Base-by-base conservation (phyloP, 2,797 vertebrate species). In the Octomys mimax region DNA sequence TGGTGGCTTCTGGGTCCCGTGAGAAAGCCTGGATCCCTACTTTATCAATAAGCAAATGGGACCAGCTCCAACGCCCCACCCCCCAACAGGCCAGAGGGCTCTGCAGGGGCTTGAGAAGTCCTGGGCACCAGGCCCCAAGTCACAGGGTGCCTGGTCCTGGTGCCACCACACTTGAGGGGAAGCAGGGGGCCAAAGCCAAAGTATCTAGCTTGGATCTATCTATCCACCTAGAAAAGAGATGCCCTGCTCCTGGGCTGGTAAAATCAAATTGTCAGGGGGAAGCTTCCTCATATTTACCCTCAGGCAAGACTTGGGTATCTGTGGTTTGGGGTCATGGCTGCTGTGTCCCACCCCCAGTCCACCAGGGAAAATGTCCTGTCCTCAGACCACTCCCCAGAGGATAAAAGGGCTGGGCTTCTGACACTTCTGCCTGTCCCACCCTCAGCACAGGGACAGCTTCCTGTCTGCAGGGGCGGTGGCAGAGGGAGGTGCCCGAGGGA, bases 381-480 rank as follows among this genome's bases (percentile, higher is more conserved):
- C 75, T 75, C 82, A 21, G 46, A 36, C 79, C 64, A 85, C 92
- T 97, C 94, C 90, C 96, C 22, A 24, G 87, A 26, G 91, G 94
- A 97, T 95, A 78, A 95, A 86, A 91, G 71, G 22, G 49, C 75
- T n/a, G 57, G 66, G 92, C 70, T 52, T 61, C 78, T 71, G 21
- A 39, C 82, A 64, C 1, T 13, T 75, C 86, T 36, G 59, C 57
- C 22, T 68, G 6, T 59, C 70, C 90, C 88, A 42, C 61, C 64
- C 2, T n/a, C 59, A 24, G 2, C 2, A 1, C 33, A 59, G 71
- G 79, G 79, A 59, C 91, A 89, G 94, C 91, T 97, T 97, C 97
- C 97, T 96, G 97, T 97, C 95, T 96, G 83, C 94, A 81, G 57
- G 89, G 77, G 61, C 2, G 84, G 89, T 1, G n/a, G 86, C 42